Evolutionary conservation across 2,797 vertebrate species (phyloP), one percentile per base, ranked within the genome.

Genomic region (Pipistrellus pygmaeus): DNA sequence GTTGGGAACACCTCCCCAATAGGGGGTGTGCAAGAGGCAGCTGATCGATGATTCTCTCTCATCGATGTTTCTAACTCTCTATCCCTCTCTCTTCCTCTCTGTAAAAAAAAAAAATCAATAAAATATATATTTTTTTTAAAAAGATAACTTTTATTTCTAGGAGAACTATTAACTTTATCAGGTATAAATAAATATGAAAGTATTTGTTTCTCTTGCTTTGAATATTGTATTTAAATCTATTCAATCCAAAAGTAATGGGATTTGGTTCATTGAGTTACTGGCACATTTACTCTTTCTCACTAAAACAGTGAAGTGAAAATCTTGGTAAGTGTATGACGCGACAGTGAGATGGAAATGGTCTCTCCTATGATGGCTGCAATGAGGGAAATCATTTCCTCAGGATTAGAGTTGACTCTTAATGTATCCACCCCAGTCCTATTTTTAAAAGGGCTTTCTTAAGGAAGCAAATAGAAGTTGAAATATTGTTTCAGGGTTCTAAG

Each of bases 231-330:
- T 95, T 95, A 95, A 96, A 23, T 84, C 32, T 86, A 68, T 75
- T 69, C 3, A 90, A 86, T 25, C 41, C 66, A 25, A 48, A 94
- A 95, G 60, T 94, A 78, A 72, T 88, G 20, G 41, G 30, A 89
- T 48, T 85, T 91, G 44, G 35, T 69, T 83, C 30, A 77, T 88
- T 64, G 23, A 93, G 78, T 92, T 95, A 85, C 18, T 88, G 38
- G 48, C 5, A 75, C 41, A 84, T 82, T 93, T n/a, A 90, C 4
- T 85, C 18, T 48, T 21, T 66, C 72, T 94, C 84, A 81, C 30
- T 92, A 78, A 94, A 93, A 88, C 21, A 81, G 20, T 91, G 41
- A 84, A 73, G 41, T 93, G 18, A 87, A 91, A 92, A 87, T 86
- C 77, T 83, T 72, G 23, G 1, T 75, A 66, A 77, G 13, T 88